These are phyloP conservation scores for Bradypodion pumilum DNA, from an alignment of 2,797 vertebrate genomes.

Conservation along the genomic window DNA sequence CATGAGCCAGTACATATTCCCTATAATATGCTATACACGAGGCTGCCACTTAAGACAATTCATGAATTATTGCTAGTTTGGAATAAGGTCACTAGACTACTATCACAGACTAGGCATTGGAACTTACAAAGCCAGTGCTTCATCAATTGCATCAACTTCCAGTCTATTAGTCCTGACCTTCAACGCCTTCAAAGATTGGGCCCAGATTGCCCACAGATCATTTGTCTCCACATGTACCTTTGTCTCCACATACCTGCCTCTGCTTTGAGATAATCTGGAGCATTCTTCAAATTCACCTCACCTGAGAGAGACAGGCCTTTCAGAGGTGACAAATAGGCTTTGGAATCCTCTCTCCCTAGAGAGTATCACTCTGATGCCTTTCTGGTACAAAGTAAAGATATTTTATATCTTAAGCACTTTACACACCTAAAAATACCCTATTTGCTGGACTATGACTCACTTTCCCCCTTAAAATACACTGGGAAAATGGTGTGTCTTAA, in stretches of 20 bases:
- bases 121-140: not conserved
- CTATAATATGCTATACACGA: not conserved
- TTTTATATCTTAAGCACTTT: not conserved
- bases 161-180: not conserved
- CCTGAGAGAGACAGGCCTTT: not conserved
- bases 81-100: not conserved
- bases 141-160: not conserved
- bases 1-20: not conserved
- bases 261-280: not conserved
- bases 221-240: not conserved
- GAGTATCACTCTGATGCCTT: not conserved
- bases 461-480: too few relatives aligned
- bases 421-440: too few relatives aligned
- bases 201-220: too few relatives aligned
- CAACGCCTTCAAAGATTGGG: not conserved
- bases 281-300: too few relatives aligned
- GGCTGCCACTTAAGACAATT: not conserved
- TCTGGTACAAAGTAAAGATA: not conserved
- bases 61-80: not conserved
- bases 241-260: not conserved
- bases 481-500: too few relatives aligned
- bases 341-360: not conserved
- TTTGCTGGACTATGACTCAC: not conserved
- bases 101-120: not conserved
- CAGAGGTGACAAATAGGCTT: not conserved